These are phyloP conservation scores for Helicoverpa armigera DNA, from an alignment of 1,140 invertebrate species.

Conservation along the genomic window DNA sequence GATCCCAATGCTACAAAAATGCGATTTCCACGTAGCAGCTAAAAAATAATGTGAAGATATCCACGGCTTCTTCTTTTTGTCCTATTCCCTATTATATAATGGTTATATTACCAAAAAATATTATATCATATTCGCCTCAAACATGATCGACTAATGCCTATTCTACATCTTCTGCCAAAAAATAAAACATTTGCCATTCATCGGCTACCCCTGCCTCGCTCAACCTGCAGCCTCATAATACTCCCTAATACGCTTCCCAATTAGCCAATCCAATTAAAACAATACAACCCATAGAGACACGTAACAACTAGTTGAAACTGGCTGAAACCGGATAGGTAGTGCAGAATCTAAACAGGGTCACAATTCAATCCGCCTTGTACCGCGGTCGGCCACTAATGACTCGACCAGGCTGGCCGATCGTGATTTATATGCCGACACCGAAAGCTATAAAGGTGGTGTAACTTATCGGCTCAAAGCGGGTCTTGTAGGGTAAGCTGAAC, in stretches of 20 bases:
- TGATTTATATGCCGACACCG: conserved; percentile 74
- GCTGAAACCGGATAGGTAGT: conserved; percentile 10
- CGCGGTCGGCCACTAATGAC: conserved; percentile 74
- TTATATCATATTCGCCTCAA: no score
- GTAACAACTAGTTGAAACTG: conserved; percentile 2
- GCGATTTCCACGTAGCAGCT: no score
- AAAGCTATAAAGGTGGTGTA: conserved; percentile 54
- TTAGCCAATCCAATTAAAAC: conserved; percentile 33
- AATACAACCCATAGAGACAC: conserved; percentile 25
- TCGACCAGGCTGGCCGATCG: conserved; percentile 69
- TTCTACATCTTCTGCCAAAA: no score
- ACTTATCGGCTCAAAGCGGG: conserved; percentile 36
- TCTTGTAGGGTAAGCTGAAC: not conserved
- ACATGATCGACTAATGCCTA: no score
- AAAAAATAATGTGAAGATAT: no score
- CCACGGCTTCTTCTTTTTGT: no score
- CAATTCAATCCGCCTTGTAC: conserved; percentile 53
- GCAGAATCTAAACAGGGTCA: conserved; percentile 48
- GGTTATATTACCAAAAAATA: no score
- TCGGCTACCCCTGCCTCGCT: no score
- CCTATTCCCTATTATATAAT: no score
- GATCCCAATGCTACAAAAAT: no score
- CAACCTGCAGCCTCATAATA: not conserved
- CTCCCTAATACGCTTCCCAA: not conserved
- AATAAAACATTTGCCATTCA: no score